Evolutionary conservation across 1,140 invertebrate genomes (phyloP).

Genomic region (Caenorhabditis remanei): DNA sequence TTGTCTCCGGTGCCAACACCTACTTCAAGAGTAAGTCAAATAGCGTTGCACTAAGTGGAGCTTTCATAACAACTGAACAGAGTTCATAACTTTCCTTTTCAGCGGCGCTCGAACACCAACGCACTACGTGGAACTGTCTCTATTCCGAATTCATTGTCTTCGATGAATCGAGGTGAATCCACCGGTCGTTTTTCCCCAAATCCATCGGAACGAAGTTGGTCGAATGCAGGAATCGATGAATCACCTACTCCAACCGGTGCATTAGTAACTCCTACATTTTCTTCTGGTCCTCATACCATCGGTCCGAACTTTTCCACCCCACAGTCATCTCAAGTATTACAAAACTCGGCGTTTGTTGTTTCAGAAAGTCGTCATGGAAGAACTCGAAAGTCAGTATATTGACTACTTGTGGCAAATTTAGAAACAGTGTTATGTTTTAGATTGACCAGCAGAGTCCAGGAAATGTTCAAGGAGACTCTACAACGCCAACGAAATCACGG

Average conservation of each 20-base stretch:
- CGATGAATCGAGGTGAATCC: constrained; percentile 12
- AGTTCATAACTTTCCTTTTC: not conserved
- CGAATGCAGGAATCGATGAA: constrained; percentile 34
- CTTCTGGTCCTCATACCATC: constrained; percentile 10
- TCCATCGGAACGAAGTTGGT: constrained; percentile 46
- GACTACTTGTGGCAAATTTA: not conserved
- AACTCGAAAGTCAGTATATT: constrained; percentile 66
- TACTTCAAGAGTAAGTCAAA: not conserved
- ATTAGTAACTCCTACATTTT: not conserved
- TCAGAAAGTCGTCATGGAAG: constrained; percentile 69
- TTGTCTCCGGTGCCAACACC: not conserved
- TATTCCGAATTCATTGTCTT: not conserved
- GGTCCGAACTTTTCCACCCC: not conserved
- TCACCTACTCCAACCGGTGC: constrained; percentile 53
- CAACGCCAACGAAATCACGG: constrained; percentile 48
- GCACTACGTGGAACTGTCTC: constrained; percentile 36
- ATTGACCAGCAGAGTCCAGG: constrained; percentile 67
- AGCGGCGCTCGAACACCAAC: constrained; percentile 26
- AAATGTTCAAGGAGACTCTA: constrained; percentile 66
- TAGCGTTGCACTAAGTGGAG: too few relatives aligned
- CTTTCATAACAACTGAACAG: too few relatives aligned
- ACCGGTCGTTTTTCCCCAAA: constrained; percentile 11
- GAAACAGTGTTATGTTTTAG: constrained; percentile 22
- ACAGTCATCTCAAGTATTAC: constrained; percentile 3
- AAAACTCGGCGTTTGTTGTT: constrained; percentile 62